A percentile compares a stretch with the other conserved stretches of the same genome.
phyloP scores from a whole-genome alignment of 2,888 invertebrate genomes.

The Leptothorax acervorum region DNA sequence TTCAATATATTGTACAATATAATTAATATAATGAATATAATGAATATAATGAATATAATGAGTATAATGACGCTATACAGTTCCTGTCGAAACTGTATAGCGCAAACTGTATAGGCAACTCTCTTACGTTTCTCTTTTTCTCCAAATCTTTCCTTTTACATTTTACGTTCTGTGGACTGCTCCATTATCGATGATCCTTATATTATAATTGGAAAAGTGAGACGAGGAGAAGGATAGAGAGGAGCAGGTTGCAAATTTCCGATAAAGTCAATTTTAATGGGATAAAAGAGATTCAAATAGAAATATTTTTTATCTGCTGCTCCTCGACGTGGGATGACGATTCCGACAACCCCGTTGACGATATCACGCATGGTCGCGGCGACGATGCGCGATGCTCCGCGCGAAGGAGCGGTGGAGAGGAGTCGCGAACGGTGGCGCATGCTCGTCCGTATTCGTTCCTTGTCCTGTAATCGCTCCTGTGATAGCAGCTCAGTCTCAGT shows the following conservation, averaged over 20 bases:
- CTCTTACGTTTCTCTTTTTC: not conserved
- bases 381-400: not conserved
- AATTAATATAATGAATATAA: too few species aligned
- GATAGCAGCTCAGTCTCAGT: conserved; percentile 57
- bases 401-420: conserved; percentile 14
- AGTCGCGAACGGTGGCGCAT: conserved; percentile 74
- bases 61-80: not conserved
- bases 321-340: not conserved
- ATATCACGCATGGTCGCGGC: too few species aligned
- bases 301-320: not conserved
- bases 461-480: conserved; percentile 64
- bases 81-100: not conserved
- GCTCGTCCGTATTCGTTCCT: conserved; percentile 70
- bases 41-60: too few species aligned
- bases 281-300: not conserved
- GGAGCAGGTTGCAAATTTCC: not conserved
- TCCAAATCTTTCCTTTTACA: not conserved
- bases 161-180: not conserved
- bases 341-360: not conserved
- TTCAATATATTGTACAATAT: too few species aligned
- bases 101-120: not conserved
- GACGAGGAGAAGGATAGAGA: not conserved
- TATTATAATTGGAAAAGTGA: too few species aligned
- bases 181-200: not conserved
- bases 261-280: not conserved